Conservation (phyloP, 2,888 invertebrate species). For the Heliconius hortense region DNA sequence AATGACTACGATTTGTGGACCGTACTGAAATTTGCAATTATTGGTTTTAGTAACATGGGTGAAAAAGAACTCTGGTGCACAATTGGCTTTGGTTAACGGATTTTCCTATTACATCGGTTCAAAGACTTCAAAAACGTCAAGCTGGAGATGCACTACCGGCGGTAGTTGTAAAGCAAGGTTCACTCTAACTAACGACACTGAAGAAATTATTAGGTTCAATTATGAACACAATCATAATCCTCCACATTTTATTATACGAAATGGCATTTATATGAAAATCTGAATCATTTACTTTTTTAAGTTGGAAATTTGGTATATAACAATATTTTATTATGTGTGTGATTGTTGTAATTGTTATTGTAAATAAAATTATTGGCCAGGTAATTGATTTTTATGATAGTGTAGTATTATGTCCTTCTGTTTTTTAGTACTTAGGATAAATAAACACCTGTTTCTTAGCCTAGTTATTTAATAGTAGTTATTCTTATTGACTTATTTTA, state of each 20-base stretch:
- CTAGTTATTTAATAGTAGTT: not conserved
- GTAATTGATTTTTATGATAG: not conserved
- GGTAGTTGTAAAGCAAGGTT: slow-evolving; percentile 56
- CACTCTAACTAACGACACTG: slow-evolving; percentile 51
- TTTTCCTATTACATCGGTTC: slow-evolving; percentile 29
- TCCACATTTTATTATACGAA: slow-evolving; percentile 41
- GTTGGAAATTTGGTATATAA: not conserved
- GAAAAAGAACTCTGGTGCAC: not conserved
- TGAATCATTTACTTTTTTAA: not conserved
- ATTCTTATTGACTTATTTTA: not conserved
- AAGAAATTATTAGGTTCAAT: slow-evolving; percentile 28
- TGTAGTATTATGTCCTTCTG: not conserved
- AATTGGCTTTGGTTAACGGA: slow-evolving; percentile 35
- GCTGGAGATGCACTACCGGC: slow-evolving; percentile 48
- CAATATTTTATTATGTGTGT: not conserved
- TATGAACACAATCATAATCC: slow-evolving; percentile 40
- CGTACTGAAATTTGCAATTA: not conserved
- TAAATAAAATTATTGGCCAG: not conserved
- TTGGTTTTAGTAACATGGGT: slow-evolving; percentile 10
- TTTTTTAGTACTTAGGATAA: not conserved
- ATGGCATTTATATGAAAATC: slow-evolving; percentile 41
- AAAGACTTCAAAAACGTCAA: slow-evolving; percentile 37
- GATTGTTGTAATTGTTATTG: not conserved
- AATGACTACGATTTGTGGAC: not conserved
- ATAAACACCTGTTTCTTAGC: not conserved